Conservation (phyloP, 2,888 invertebrate genomes). For the Busseola fusca region DNA sequence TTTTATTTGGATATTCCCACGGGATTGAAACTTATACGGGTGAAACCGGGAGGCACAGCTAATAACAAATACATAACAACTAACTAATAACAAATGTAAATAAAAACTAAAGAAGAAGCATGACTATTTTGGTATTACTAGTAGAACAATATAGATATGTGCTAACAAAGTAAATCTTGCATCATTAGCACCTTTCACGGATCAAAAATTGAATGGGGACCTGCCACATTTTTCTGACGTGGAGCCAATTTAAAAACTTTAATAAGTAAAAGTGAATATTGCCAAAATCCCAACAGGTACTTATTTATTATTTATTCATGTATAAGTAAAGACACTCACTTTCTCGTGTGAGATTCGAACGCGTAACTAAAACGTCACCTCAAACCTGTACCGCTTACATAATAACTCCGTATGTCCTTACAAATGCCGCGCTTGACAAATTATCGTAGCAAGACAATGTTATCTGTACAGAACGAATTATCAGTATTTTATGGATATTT, state of each 20-base stretch:
- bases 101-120: neutral
- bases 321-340: conserved; percentile 35
- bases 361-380: conserved; percentile 27
- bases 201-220: neutral
- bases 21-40: too few relatives aligned
- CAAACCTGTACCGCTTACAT: conserved; percentile 22
- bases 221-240: neutral
- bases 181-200: neutral
- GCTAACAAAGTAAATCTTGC: neutral
- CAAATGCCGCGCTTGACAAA: conserved; percentile 24
- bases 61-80: conserved; percentile 33
- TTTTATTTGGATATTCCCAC: too few relatives aligned
- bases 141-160: neutral
- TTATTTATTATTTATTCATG: conserved; percentile 5
- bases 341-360: conserved; percentile 31
- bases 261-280: conserved; percentile 11
- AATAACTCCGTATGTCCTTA: conserved; percentile 15
- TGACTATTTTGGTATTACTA: neutral
- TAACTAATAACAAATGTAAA: too few relatives aligned
- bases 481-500: neutral
- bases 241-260: neutral
- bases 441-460: conserved; percentile 29
- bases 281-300: neutral
- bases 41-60: too few relatives aligned
- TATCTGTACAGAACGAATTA: conserved; percentile 12